A percentile compares a stretch with the other conserved stretches of the same genome.
These are phyloP conservation scores for Pachycephus smyrnensis DNA, from an alignment of 2,888 invertebrate genomes.

Conservation along the genomic window DNA sequence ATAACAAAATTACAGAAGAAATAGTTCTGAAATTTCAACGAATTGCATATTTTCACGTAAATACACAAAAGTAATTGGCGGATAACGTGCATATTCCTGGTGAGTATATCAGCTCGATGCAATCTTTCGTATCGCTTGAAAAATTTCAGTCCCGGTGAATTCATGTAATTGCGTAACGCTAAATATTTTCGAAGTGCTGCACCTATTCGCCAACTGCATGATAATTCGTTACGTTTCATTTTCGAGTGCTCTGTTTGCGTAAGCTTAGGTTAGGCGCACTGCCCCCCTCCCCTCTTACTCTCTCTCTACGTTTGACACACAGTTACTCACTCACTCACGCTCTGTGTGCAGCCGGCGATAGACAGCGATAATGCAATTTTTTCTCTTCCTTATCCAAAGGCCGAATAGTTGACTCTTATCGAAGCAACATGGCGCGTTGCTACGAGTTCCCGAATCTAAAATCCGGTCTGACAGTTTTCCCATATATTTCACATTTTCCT, in stretches of 20 bases:
- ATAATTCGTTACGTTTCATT: background rate
- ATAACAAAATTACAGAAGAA: background rate
- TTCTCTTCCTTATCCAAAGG: slow-evolving; percentile 50
- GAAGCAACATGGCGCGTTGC: slow-evolving; percentile 43
- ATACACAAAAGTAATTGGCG: background rate
- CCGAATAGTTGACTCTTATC: slow-evolving; percentile 56
- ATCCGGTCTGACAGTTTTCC: background rate
- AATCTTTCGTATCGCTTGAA: background rate
- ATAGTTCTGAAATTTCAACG: background rate
- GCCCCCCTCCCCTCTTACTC: too few species aligned
- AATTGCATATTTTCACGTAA: background rate
- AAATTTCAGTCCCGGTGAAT: background rate
- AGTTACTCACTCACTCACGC: background rate
- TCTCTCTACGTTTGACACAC: slow-evolving; percentile 8
- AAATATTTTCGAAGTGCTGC: background rate
- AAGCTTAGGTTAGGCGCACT: background rate
- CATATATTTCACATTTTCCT: background rate
- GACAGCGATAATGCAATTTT: slow-evolving; percentile 47
- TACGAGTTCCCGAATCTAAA: background rate
- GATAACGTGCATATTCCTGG: background rate
- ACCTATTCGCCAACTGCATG: background rate
- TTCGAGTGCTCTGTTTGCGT: background rate
- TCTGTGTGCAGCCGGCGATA: slow-evolving; percentile 34
- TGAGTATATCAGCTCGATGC: background rate
- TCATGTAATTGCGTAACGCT: background rate